Percentiles rank a stretch among this genome's conserved stretches.
These are phyloP conservation scores for Steinernema carpocapsae DNA, from an alignment of 2,888 invertebrate species.

Conservation along the genomic window DNA sequence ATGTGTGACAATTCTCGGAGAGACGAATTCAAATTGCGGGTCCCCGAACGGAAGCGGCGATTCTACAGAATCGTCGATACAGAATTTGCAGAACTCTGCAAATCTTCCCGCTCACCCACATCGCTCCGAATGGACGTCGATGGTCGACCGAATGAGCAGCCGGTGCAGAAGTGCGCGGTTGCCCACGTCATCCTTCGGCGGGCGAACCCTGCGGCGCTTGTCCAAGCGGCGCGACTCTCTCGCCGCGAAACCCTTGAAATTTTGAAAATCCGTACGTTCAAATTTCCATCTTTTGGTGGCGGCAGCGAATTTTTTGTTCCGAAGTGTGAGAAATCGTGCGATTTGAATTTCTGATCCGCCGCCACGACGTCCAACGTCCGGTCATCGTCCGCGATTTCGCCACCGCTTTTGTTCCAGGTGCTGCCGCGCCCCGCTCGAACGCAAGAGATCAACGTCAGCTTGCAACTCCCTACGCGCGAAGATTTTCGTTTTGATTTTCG, in stretches of 20 bases:
- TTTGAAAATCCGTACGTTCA: not conserved
- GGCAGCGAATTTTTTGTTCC: conserved; percentile 9
- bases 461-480: conserved; percentile 24
- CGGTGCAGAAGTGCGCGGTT: too few relatives aligned
- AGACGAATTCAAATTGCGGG: too few relatives aligned
- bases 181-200: too few relatives aligned
- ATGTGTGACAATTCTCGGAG: too few relatives aligned
- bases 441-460: not conserved
- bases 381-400: not conserved
- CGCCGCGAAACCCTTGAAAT: not conserved
- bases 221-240: not conserved
- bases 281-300: conserved; percentile 18
- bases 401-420: not conserved
- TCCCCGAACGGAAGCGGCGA: too few relatives aligned
- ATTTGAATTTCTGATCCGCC: not conserved
- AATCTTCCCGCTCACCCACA: too few relatives aligned
- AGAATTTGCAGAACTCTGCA: too few relatives aligned
- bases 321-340: conserved; percentile 6
- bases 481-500: conserved; percentile 26
- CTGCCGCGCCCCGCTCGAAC: not conserved
- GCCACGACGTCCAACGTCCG: not conserved
- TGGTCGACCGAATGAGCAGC: too few relatives aligned
- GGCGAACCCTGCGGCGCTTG: not conserved
- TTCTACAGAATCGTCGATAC: too few relatives aligned
- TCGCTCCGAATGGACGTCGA: too few relatives aligned